Evolutionary conservation across 2,888 invertebrate species (phyloP).

Genomic region (Drosophila glabriapex): DNA sequence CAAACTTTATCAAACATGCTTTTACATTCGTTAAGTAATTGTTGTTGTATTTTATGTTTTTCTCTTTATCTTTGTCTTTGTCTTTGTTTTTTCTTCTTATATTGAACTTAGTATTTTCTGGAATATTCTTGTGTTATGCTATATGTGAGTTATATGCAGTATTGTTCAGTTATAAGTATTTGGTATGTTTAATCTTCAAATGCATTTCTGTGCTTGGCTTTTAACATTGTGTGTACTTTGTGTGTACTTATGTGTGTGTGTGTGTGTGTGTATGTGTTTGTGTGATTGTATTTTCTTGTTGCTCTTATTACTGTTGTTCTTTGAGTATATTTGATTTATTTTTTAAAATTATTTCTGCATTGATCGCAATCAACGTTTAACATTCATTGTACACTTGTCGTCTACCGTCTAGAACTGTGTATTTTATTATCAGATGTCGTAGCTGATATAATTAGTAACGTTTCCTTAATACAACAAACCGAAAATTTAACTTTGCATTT

Average conservation of each 20-base stretch:
- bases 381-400: conserved; percentile 75
- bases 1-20: conserved; percentile 62
- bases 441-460: conserved; percentile 83
- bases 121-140: conserved; percentile 29
- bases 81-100: conserved; percentile 10
- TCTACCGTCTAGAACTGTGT: conserved; percentile 71
- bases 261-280: conserved; percentile 16
- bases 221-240: conserved; percentile 50
- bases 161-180: conserved; percentile 53
- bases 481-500: conserved; percentile 51
- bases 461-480: conserved; percentile 65
- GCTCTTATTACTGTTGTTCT: conserved; percentile 29
- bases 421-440: conserved; percentile 85
- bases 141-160: conserved; percentile 45
- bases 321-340: conserved; percentile 22
- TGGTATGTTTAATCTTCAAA: conserved; percentile 62
- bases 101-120: conserved; percentile 30
- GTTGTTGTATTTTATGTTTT: conserved; percentile 18
- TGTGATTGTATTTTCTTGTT: conserved; percentile 29
- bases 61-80: conserved; percentile 1
- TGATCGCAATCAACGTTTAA: conserved; percentile 67
- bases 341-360: conserved; percentile 36
- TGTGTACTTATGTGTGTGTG: conserved; percentile 37
- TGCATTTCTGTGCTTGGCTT: conserved; percentile 68
- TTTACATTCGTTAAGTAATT: conserved; percentile 49